Base-by-base conservation (phyloP, 2,888 invertebrate species). In the Chrysina gloriosa region DNA sequence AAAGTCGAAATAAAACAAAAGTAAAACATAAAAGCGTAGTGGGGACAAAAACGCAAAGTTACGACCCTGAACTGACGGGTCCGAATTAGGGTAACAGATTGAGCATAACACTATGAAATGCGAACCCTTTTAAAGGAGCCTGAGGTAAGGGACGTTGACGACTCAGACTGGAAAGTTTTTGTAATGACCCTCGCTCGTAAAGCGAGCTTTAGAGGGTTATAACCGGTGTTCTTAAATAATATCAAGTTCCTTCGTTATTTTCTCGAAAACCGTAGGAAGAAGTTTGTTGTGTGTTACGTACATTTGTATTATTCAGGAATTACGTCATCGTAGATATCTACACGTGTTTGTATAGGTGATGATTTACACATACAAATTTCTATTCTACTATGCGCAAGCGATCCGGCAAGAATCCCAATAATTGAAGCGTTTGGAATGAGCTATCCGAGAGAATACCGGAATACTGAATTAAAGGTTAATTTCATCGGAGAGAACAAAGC, bases 71-170 rank as follows among this genome's bases (percentile, higher is more conserved):
- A 11, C 42, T 16, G 42, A 42, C 42, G 42, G 42, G 27, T 31
- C 19, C 52, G 58, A 61, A 61, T 61, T 61, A 61, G 45, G 58
- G 58, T 45, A 61, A 61, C 58, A 61, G 58, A 61, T 61, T 58
- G 58, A 61, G 45, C 58, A 42, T 61, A 61, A 42, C 42, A 14
- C 39, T 19, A 19, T 61, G 58, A 61, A 61, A 61, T 61, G 58
- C 45, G 58, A 61, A 61, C 58, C 58, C 58, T 61, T 61, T 61
- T 61, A 61, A 61, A 61, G 29, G 16, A 42, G 23, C 58, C 58
- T 42, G 27, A 61, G 58, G 42, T 45, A 42, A 61, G 42, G 58
- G 58, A 27, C 42, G 27, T 27, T 14, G 9, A 45, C 58, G 27
- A 61, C 42, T 14, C 23, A 61, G 45, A 61, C 42, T 61, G 42